Evolutionary conservation across 2,888 invertebrate species (phyloP).

Genomic region (Pecten maximus): DNA sequence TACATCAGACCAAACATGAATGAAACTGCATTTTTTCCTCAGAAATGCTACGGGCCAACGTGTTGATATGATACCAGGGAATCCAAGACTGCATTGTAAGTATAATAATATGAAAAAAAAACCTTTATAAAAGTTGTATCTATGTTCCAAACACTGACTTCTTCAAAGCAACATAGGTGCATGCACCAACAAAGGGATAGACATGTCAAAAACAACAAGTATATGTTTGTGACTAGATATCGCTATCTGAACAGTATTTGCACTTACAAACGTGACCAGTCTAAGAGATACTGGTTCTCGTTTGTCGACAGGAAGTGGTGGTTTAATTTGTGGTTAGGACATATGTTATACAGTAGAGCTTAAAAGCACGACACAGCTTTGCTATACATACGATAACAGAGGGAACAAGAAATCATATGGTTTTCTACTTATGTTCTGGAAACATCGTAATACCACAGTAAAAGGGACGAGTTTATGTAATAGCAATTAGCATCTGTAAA

Average conservation of each 20-base stretch:
- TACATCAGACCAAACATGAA: too few relatives aligned
- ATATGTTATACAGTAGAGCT: not conserved
- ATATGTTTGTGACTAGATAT: not conserved
- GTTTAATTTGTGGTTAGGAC: not conserved
- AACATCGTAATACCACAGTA: not conserved
- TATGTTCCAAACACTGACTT: too few relatives aligned
- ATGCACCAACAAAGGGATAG: too few relatives aligned
- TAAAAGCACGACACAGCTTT: not conserved
- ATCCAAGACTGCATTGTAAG: too few relatives aligned
- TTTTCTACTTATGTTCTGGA: not conserved
- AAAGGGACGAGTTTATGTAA: not conserved
- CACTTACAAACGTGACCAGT: not conserved
- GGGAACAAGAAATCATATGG: not conserved
- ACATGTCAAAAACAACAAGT: too few relatives aligned
- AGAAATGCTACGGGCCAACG: too few relatives aligned
- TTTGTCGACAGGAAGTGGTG: not conserved
- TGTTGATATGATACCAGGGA: too few relatives aligned
- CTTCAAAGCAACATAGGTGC: too few relatives aligned
- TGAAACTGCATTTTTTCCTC: too few relatives aligned
- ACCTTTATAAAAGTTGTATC: too few relatives aligned
- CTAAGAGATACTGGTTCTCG: not conserved
- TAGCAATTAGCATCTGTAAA: constrained; percentile 3
- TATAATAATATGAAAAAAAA: too few relatives aligned
- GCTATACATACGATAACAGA: not conserved
- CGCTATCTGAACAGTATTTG: not conserved